Percentiles rank a stretch among this genome's conserved stretches.
Evolutionary conservation across 2,888 invertebrate species (phyloP).

Genomic region (Brenthis hecate): DNA sequence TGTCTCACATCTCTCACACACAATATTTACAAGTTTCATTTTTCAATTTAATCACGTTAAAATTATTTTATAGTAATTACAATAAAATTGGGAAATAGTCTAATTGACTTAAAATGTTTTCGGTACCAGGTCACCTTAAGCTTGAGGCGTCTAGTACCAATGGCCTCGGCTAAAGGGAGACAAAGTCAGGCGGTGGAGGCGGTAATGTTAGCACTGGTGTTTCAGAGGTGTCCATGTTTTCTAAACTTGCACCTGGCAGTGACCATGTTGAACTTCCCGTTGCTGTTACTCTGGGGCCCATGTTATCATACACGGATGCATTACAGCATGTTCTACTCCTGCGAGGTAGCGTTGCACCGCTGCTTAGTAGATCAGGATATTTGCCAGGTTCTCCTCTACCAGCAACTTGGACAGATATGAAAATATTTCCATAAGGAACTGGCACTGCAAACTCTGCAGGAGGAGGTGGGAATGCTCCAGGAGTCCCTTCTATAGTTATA

Average conservation of each 20-base stretch:
- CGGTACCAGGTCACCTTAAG: slow-evolving; percentile 79
- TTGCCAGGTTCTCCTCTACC: slow-evolving; percentile 69
- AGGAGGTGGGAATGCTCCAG: slow-evolving; percentile 76
- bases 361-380: slow-evolving; percentile 89
- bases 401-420: slow-evolving; percentile 92
- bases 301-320: slow-evolving; percentile 91
- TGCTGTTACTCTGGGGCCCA: slow-evolving; percentile 95
- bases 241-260: slow-evolving; percentile 83
- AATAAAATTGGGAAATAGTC: slow-evolving; percentile 74
- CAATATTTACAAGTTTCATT: slow-evolving; percentile 72
- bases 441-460: slow-evolving; percentile 81
- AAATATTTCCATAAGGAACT: slow-evolving; percentile 87
- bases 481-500: slow-evolving; percentile 83
- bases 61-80: slow-evolving; percentile 59
- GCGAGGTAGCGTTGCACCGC: slow-evolving; percentile 76
- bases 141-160: slow-evolving; percentile 75
- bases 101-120: slow-evolving; percentile 69
- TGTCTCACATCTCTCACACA: slow-evolving; percentile 74
- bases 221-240: slow-evolving; percentile 64
- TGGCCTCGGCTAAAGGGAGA: slow-evolving; percentile 77
- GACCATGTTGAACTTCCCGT: slow-evolving; percentile 92
- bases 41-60: slow-evolving; percentile 63
- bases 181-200: slow-evolving; percentile 81
- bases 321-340: slow-evolving; percentile 75
- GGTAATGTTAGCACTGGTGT: slow-evolving; percentile 76